phyloP scores from a whole-genome alignment of 2,113 vertebrate genomes.

The Prinia subflava region DNA sequence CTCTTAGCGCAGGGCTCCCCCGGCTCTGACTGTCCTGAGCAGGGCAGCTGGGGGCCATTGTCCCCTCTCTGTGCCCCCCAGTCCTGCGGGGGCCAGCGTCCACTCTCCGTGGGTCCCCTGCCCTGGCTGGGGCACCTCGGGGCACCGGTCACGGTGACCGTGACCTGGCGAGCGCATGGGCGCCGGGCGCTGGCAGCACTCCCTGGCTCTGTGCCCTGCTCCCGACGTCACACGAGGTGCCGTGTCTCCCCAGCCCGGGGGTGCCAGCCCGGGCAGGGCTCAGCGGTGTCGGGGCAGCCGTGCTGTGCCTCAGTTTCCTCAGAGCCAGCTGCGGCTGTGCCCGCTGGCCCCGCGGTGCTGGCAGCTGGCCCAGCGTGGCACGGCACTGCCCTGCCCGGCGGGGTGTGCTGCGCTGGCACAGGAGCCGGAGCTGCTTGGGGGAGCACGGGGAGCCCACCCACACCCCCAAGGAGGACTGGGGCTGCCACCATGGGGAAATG shows the following conservation, averaged over 20 bases:
- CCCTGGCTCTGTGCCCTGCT: not conserved
- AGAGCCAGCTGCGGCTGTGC: not conserved
- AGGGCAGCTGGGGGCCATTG: accelerated
- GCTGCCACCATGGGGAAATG: not conserved
- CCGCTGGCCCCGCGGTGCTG: not conserved
- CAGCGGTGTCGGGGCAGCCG: not conserved
- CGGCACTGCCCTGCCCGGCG: not conserved
- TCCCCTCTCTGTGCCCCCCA: too few relatives aligned
- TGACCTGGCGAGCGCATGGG: not conserved
- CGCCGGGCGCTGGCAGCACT: not conserved
- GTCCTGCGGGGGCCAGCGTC: too few relatives aligned
- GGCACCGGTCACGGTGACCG: conserved; percentile 1
- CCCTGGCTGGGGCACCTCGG: not conserved
- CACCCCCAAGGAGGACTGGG: not conserved
- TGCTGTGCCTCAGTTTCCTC: conserved; percentile 28
- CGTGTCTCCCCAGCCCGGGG: not conserved
- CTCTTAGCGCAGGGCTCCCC: not conserved
- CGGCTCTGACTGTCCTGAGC: not conserved
- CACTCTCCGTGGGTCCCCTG: not conserved
- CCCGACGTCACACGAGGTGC: not conserved
- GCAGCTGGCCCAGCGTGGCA: not conserved
- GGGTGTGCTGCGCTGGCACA: accelerated
- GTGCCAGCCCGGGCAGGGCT: not conserved
- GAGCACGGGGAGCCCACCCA: not conserved
- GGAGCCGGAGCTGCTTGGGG: not conserved